Evolutionary conservation across 2,113 vertebrate species (phyloP), one percentile per base, ranked within the genome.

Genomic region (Hippoglossus stenolepis): DNA sequence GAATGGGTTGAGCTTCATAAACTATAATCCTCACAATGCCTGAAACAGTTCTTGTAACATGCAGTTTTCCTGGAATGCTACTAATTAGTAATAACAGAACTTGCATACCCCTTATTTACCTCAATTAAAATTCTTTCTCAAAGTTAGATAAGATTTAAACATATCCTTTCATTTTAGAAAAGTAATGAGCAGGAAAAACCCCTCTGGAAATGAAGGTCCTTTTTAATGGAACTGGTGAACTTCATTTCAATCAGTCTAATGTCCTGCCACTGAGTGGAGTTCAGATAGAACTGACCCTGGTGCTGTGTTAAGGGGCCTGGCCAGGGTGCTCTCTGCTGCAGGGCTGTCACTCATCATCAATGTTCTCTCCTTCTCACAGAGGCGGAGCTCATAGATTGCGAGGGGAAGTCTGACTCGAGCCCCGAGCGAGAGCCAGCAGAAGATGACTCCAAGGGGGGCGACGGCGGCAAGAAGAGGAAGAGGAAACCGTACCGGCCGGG

Each of bases 401-500:
- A 99, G 75, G 96, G 93, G 28, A 99, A 99, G 94, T 99, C 98
- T 18, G 98, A 99, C 90, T 98, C 98, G 24, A 99, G 98, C 90
- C 97, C 97, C 13, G 98, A 99, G 84, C 93, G 97, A 66, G 98
- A 99, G 91, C 90, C 94, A 72, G 94, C 87, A 78, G 98, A 99
- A 90, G 97, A 99, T 51, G 97, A 98, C 79, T 89, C 95, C 69
- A 98, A 98, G 91, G 96, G 94, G 83, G 83, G 93, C 60, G 97
- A 98, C 51, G 94, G 93, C 15, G 84, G 96, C 82, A 99, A 99
- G 91, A 99, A 99, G 94, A 96, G 98, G 87, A 99, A 99, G 76
- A 94, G 98, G 90, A 99, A 99, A 91, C 98, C 98, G n/a, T 99
- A 99, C 87, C 94, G 98, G 90, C 98, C 98, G 87, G 98, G 98